phyloP scores from a whole-genome alignment of 2,888 invertebrate genomes.

The Plusia festucae region DNA sequence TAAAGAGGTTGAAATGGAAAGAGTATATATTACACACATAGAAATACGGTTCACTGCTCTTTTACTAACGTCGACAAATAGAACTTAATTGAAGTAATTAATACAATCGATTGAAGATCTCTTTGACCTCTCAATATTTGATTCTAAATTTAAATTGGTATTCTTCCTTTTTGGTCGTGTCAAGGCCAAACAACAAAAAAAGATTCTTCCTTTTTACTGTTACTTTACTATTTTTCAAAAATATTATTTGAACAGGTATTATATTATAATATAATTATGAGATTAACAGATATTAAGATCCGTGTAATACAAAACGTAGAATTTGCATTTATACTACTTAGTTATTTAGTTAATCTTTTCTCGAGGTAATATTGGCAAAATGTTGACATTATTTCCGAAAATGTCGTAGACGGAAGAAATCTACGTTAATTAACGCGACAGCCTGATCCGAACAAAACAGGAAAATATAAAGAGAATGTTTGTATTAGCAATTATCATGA shows the following conservation, averaged over 20 bases:
- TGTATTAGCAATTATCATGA: conserved; percentile 3
- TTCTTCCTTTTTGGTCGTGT: not conserved
- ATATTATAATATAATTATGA: no score
- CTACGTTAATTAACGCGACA: not conserved
- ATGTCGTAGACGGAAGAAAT: not conserved
- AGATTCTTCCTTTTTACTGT: not conserved
- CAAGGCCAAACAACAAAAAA: no score
- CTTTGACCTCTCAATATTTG: not conserved
- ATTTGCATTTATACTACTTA: no score
- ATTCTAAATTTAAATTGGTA: not conserved
- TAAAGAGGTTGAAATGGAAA: not conserved
- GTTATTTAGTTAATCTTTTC: no score
- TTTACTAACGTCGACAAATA: not conserved
- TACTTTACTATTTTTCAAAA: not conserved
- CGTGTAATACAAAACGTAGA: no score
- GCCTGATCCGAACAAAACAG: not conserved
- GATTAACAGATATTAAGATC: no score
- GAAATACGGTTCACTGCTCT: not conserved
- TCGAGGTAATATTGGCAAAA: not conserved
- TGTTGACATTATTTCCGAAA: not conserved
- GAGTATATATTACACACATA: not conserved
- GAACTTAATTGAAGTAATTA: conserved; percentile 13
- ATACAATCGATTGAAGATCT: not conserved
- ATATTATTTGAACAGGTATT: no score
- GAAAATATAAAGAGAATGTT: conserved; percentile 5